A percentile compares a stretch with the other conserved stretches of the same genome.
Conservation (phyloP, 1,140 invertebrate genomes). For the Dreissena rostriformis region DNA sequence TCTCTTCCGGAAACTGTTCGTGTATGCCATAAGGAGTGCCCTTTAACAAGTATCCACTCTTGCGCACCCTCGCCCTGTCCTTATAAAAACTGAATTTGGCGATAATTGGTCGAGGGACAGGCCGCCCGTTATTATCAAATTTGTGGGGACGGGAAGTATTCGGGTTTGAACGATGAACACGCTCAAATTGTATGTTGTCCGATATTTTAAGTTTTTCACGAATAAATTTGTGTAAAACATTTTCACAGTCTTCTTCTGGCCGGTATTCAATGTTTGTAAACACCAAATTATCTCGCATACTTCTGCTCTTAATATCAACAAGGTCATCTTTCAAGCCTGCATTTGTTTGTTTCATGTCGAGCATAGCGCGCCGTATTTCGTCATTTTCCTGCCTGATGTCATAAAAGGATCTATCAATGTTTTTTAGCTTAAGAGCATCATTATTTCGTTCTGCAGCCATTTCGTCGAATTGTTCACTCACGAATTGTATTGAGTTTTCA, state of each 20-base stretch:
- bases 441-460: not conserved
- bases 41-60: not conserved
- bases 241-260: not conserved
- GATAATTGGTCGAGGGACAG: not conserved
- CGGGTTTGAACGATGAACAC: not conserved
- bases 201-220: not conserved
- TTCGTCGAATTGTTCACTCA: not conserved
- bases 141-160: not conserved
- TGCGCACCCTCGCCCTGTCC: not conserved
- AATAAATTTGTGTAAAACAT: not conserved
- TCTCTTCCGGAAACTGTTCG: conserved; percentile 1
- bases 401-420: not conserved
- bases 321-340: not conserved
- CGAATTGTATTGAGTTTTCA: not conserved
- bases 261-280: not conserved
- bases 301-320: not conserved
- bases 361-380: not conserved
- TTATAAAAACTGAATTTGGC: conserved; percentile 19
- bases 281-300: not conserved
- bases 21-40: not conserved
- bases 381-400: not conserved
- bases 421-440: not conserved
- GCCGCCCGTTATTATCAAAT: not conserved
- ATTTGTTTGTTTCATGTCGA: not conserved
- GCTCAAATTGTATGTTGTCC: not conserved